phyloP scores from a whole-genome alignment of 2,113 vertebrate species.

The Carassius carassius region DNA sequence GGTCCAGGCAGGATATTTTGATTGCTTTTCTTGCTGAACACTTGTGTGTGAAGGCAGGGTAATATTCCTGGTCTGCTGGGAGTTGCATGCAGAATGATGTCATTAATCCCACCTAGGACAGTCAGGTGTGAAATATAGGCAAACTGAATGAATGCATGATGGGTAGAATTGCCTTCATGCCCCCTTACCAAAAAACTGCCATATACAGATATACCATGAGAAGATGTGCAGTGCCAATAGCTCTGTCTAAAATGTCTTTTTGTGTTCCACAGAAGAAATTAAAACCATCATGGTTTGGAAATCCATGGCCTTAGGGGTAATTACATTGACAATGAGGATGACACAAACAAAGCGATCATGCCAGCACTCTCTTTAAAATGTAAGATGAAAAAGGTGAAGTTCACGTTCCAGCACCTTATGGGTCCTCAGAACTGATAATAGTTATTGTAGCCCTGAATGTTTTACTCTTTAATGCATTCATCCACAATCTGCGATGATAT shows the following conservation, averaged over 20 bases:
- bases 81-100: not conserved
- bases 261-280: not conserved
- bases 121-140: not conserved
- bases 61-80: conserved; percentile 12
- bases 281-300: not conserved
- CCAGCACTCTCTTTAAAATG: conserved; percentile 17
- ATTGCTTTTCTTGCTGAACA: conserved; percentile 23
- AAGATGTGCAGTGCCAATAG: not conserved
- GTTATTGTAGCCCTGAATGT: conserved; percentile 24
- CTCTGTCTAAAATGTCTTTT: not conserved
- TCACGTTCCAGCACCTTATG: not conserved
- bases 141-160: not conserved
- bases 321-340: no score
- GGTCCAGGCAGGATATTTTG: not conserved
- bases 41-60: not conserved
- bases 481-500: not conserved
- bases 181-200: not conserved
- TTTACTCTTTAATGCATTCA: conserved; percentile 34
- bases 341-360: conserved; percentile 33
- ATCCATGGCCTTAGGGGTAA: conserved; percentile 48
- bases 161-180: not conserved
- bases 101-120: conserved; percentile 4
- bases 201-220: not conserved
- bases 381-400: conserved; percentile 49
- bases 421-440: not conserved